Base-by-base conservation (phyloP, 2,797 vertebrate species). In the Micromesistius poutassou region DNA sequence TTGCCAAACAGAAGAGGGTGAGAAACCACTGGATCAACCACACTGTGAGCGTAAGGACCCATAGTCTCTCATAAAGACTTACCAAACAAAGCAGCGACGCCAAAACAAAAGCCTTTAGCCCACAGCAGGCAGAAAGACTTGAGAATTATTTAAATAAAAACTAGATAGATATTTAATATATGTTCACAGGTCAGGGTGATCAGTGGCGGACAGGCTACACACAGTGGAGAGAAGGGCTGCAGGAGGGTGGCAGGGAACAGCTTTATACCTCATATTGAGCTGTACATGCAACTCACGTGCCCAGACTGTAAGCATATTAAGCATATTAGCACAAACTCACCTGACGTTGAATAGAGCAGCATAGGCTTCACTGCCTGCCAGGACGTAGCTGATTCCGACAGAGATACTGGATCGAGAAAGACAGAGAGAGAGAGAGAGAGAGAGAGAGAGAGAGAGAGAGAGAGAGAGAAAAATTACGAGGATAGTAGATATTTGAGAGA, bases 361-460 rank as follows among this genome's bases (percentile, higher is more conserved):
- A 0, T 90, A 93, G 71, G 91, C 92, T 83, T 94, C 92, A 77
- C 92, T 93, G 78, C 92, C 93, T 28, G 93, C 91, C 68, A 94
- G 77, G 74, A 93, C 90, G 8, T 94, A 94, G 84, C 92, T 94
- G 33, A 93, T 91, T 40, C 91, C 93, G 74, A 94, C 90, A 25
- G 93, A 93, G 77, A 95, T 77, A 79, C 91, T 93, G 80, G 42
- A 81, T 71, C 81, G 10, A 62, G 66, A 83, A 75, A 83, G 62
- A 91, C 13, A 81, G 31, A 76, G 55, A 28, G 9, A 28, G 62
- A 28, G n/a, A 66, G 55, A 66, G 7, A 10, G 7, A 68, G 55
- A 62, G 55, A n/a, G 55, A 62, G 55, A n/a, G 19, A n/a, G 55
- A 62, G 19, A n/a, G 19, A 62, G 55, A 25, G 19, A 62, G 55